Base-by-base conservation (phyloP, 2,113 vertebrate genomes). In the Boleophthalmus pectinirostris region DNA sequence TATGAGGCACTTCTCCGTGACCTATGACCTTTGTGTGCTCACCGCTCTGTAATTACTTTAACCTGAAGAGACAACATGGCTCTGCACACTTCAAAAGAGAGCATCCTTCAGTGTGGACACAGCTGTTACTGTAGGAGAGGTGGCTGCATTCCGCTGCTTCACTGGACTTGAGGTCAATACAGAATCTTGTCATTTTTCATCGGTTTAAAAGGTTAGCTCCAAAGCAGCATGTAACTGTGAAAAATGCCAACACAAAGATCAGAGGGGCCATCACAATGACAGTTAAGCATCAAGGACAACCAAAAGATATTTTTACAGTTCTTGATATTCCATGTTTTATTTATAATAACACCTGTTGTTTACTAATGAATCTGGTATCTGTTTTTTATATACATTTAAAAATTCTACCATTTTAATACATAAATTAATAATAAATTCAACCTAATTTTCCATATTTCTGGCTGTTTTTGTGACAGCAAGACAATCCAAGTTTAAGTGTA, bases 41-140 rank as follows among this genome's bases (percentile, higher is more conserved):
- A 38, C 64, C 16, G 47, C 82, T 85, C 86, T 92, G 85, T 93
- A 90, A 93, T 93, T 93, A 91, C 85, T 83, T 81, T 85, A 82
- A 88, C 86, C 82, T 70, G 54, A 78, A 61, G 51, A 81, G 57
- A 78, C 63, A 78, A 58, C 66, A 46, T 72, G 81, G 23, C 61
- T 66, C 33, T 68, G 75, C 76, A 66, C 82, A 90, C 85, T 88
- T 91, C 86, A 93, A 86, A 91, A 85, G 67, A 66, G n/a, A 56
- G 54, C 68, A 63, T 77, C 81, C 35, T 69, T 86, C 75, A 47
- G 72, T 73, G 57, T 70, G 85, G 80, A 75, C 79, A 49, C 78
- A 91, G 88, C 82, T 90, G 83, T 91, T 86, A 71, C 10, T 72
- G 78, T 76, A 83, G 57, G 81, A 68, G 73, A 85, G 72, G 57